These are phyloP conservation scores for Dromius quadrimaculatus DNA, from an alignment of 2,888 invertebrate genomes.

Conservation along the genomic window DNA sequence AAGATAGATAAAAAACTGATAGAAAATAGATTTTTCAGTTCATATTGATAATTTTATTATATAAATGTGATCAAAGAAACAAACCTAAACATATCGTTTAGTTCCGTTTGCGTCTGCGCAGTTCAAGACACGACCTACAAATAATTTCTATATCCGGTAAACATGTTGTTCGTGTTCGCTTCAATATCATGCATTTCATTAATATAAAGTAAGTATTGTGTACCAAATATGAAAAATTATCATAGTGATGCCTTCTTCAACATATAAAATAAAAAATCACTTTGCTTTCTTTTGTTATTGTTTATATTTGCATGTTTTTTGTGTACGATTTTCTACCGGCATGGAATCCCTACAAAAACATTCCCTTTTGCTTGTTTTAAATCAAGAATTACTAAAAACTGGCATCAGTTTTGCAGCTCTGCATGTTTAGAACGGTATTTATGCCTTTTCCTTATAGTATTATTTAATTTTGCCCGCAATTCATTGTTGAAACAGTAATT, in stretches of 20 bases:
- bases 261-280: neutral
- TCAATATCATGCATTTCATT: conserved; percentile 47
- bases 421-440: conserved; percentile 2
- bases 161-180: conserved; percentile 44
- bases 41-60: too few species aligned
- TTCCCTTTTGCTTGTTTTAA: neutral
- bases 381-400: conserved; percentile 1
- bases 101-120: conserved; percentile 42
- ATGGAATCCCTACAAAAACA: conserved; percentile 39
- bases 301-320: conserved; percentile 45
- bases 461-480: neutral
- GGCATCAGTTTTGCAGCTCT: too few species aligned
- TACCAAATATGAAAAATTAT: conserved; percentile 4
- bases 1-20: too few species aligned
- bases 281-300: conserved; percentile 46
- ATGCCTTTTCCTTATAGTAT: neutral
- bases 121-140: conserved; percentile 32
- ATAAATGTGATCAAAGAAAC: too few species aligned
- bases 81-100: conserved; percentile 1
- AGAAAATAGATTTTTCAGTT: too few species aligned
- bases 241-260: neutral
- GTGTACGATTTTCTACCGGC: conserved; percentile 33
- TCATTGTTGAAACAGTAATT: neutral
- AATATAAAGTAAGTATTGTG: conserved; percentile 44
- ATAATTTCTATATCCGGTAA: conserved; percentile 50